Evolutionary conservation across 1,140 invertebrate species (phyloP).

Genomic region (Ctenoplectra terminalis): DNA sequence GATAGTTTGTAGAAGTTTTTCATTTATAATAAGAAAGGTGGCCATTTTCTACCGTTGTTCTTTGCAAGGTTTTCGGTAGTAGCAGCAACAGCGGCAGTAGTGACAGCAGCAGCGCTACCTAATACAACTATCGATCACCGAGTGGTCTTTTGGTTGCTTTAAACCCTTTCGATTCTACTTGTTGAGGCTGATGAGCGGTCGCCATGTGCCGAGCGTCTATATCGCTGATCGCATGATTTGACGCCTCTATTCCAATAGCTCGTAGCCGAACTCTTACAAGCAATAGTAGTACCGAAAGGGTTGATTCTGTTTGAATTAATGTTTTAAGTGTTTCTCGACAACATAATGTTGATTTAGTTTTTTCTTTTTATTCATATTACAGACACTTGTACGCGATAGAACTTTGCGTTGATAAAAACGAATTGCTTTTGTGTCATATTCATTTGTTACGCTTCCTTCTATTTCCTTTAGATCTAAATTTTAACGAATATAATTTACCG

Average conservation of each 20-base stretch:
- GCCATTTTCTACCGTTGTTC: not conserved
- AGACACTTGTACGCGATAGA: too few species aligned
- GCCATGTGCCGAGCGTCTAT: not conserved
- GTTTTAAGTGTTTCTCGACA: not conserved
- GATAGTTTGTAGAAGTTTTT: not conserved
- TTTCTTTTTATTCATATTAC: not conserved
- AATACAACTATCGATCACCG: slow-evolving; percentile 64
- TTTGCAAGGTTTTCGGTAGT: slow-evolving; percentile 59
- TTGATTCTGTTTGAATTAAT: too few species aligned
- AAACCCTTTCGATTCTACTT: not conserved
- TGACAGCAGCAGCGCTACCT: slow-evolving; percentile 70
- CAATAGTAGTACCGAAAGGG: slow-evolving; percentile 16
- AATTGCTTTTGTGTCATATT: too few species aligned
- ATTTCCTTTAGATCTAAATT: too few species aligned
- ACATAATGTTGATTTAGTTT: too few species aligned
- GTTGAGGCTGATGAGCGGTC: not conserved
- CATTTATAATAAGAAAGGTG: not conserved
- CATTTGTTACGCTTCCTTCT: too few species aligned
- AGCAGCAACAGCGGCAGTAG: slow-evolving; percentile 70
- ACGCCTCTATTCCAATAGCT: not conserved
- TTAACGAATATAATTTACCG: too few species aligned
- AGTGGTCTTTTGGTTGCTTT: slow-evolving; percentile 54
- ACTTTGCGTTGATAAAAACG: too few species aligned
- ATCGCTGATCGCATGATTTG: not conserved
- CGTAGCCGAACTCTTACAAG: not conserved